Evolutionary conservation across 2,113 vertebrate species (phyloP).

Genomic region (Mirounga angustirostris): DNA sequence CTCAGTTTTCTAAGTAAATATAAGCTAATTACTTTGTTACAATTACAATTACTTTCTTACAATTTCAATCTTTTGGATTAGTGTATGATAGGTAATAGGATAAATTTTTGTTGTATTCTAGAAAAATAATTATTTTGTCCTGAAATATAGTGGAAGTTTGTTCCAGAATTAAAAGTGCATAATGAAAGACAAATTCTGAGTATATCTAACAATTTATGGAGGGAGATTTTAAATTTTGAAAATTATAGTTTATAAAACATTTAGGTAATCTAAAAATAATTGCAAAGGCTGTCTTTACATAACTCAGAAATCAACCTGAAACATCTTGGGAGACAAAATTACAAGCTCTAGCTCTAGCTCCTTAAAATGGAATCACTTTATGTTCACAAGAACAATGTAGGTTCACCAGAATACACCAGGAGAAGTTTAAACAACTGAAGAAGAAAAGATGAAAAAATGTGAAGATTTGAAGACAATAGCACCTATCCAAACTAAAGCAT

Average conservation of each 20-base stretch:
- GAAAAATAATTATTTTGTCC: neutral
- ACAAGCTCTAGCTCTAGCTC: neutral
- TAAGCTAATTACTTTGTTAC: neutral
- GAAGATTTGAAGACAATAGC: neutral
- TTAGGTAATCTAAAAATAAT: neutral
- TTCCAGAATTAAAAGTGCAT: neutral
- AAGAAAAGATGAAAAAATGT: neutral
- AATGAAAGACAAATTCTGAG: neutral
- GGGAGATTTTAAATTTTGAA: neutral
- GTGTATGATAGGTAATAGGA: neutral
- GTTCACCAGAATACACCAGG: neutral
- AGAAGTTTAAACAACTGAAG: neutral
- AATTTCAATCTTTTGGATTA: neutral
- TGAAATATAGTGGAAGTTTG: neutral
- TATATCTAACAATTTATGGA: neutral
- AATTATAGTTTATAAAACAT: neutral
- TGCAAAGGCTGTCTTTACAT: neutral
- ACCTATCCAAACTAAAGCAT: neutral
- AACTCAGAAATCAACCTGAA: neutral
- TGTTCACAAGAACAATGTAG: neutral
- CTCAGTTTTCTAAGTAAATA: neutral
- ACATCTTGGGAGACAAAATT: neutral
- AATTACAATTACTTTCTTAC: neutral
- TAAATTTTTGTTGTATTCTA: neutral
- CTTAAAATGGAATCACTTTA: neutral